Evolutionary conservation across 2,113 vertebrate species (phyloP).

Genomic region (Zapornia atra): DNA sequence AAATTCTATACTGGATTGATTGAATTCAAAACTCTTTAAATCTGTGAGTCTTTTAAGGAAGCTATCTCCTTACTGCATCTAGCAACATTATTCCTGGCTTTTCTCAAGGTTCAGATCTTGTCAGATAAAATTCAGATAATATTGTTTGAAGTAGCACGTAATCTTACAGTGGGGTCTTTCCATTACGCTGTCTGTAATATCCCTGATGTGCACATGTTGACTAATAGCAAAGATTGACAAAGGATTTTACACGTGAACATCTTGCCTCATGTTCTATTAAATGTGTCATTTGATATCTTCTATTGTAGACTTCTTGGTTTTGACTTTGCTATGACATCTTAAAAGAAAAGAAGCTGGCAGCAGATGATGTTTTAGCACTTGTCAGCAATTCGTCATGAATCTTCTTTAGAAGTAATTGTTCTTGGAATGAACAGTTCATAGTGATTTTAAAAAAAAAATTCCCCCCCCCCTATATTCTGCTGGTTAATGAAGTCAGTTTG

Average conservation of each 20-base stretch:
- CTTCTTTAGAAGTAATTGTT: conserved; percentile 26
- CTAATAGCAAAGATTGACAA: conserved; percentile 10
- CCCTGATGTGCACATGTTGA: background rate
- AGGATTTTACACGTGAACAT: background rate
- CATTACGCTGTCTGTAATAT: background rate
- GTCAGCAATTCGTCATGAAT: background rate
- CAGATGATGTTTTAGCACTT: conserved; percentile 38
- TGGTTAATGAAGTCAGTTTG: conserved; percentile 8
- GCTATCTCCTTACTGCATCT: background rate
- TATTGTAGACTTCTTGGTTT: background rate
- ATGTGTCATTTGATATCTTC: conserved; percentile 53
- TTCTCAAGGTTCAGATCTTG: background rate
- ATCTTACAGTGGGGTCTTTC: background rate
- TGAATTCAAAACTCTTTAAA: conserved; percentile 16
- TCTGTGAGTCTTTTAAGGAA: background rate
- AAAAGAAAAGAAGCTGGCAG: conserved; percentile 12
- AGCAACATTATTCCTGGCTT: background rate
- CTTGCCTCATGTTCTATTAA: background rate
- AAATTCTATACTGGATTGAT: conserved; percentile 24
- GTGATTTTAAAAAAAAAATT: background rate
- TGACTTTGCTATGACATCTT: conserved; percentile 35
- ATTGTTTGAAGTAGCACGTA: background rate
- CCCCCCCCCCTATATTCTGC: background rate
- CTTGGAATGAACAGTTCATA: background rate
- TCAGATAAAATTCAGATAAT: background rate